Evolutionary conservation across 2,113 vertebrate species (phyloP).

Genomic region (Sphaerodactylus townsendi): DNA sequence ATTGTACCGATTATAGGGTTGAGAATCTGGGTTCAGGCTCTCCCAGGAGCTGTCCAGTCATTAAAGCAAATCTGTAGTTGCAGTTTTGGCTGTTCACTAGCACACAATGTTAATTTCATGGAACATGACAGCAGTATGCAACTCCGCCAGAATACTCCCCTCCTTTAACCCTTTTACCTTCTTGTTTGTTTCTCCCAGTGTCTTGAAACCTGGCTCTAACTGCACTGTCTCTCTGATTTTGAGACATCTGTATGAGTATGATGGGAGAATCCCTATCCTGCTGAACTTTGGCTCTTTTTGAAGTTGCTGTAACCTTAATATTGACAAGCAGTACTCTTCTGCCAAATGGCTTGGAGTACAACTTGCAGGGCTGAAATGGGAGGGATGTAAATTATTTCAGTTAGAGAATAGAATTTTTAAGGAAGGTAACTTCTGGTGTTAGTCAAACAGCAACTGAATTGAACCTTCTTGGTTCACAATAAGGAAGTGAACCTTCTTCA

Average conservation of each 20-base stretch:
- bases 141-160: slow-evolving; percentile 52
- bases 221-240: slow-evolving; percentile 42
- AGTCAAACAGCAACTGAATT: neutral
- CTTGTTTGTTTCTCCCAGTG: slow-evolving; percentile 26
- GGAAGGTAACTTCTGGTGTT: slow-evolving; percentile 30
- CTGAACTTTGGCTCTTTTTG: slow-evolving; percentile 20
- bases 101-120: slow-evolving; percentile 62
- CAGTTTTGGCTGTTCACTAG: slow-evolving; percentile 64
- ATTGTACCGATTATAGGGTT: slow-evolving; percentile 67
- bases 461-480: neutral
- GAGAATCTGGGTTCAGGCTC: slow-evolving; percentile 66
- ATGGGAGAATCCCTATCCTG: slow-evolving; percentile 45
- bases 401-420: slow-evolving; percentile 32
- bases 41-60: slow-evolving; percentile 69
- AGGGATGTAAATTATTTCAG: slow-evolving; percentile 17
- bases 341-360: neutral
- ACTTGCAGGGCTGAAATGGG: slow-evolving; percentile 19
- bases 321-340: slow-evolving; percentile 14
- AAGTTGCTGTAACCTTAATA: slow-evolving; percentile 30
- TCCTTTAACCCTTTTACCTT: slow-evolving; percentile 48
- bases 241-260: slow-evolving; percentile 31
- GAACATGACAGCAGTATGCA: slow-evolving; percentile 60
- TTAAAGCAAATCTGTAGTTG: slow-evolving; percentile 71
- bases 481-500: neutral
- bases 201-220: slow-evolving; percentile 46